phyloP scores from a whole-genome alignment of 2,113 vertebrate species.

The Vulpes ferrilata region DNA sequence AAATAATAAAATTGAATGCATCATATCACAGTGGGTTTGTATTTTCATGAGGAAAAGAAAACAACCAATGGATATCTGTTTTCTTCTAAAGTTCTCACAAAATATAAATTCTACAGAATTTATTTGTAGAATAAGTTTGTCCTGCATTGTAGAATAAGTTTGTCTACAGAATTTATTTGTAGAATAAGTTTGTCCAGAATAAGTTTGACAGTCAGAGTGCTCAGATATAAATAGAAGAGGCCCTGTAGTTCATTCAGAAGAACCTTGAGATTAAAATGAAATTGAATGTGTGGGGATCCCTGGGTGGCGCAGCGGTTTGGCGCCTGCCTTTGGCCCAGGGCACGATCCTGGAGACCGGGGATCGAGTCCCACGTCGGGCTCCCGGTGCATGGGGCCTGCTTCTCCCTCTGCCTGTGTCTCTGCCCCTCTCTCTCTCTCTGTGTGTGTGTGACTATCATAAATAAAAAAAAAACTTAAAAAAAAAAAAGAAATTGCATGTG shows the following conservation, averaged over 20 bases:
- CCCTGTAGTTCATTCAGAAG: not conserved
- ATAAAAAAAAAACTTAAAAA: too few relatives aligned
- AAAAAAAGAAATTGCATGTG: not conserved
- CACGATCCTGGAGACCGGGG: too few relatives aligned
- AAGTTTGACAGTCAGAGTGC: not conserved
- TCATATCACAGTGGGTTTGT: not conserved
- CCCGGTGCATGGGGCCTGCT: too few relatives aligned
- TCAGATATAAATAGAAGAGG: not conserved
- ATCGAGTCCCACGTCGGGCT: too few relatives aligned
- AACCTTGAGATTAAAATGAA: not conserved
- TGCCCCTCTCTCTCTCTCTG: too few relatives aligned
- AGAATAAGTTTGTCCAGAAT: too few relatives aligned
- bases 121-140: too few relatives aligned
- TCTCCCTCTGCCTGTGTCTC: too few relatives aligned
- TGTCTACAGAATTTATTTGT: not conserved
- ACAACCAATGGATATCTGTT: not conserved
- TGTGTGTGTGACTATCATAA: too few relatives aligned
- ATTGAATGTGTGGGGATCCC: not conserved
- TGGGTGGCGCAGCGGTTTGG: too few relatives aligned
- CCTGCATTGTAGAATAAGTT: too few relatives aligned
- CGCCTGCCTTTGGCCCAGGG: too few relatives aligned
- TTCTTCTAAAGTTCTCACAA: not conserved
- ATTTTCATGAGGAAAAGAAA: slow-evolving; percentile 16
- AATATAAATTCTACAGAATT: not conserved
- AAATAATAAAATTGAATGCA: slow-evolving; percentile 20